These are phyloP conservation scores for Dendroctonus ponderosae DNA, from an alignment of 1,140 invertebrate genomes.

Conservation along the genomic window DNA sequence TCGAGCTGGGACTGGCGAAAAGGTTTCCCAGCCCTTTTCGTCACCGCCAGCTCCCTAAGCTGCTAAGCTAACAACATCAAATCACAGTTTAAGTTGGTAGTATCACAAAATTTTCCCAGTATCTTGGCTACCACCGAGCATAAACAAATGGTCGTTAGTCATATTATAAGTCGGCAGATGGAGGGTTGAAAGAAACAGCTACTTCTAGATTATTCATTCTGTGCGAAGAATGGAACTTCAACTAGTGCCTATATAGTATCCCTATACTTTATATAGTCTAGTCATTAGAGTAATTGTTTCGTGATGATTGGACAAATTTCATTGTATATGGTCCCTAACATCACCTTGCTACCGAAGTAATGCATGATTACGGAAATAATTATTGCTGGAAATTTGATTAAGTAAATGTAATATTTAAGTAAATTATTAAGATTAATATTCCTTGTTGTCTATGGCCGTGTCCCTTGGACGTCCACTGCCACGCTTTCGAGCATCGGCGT, in stretches of 20 bases:
- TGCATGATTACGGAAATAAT: constrained; percentile 26
- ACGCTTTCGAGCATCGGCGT: constrained; percentile 58
- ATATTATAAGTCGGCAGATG: constrained; percentile 21
- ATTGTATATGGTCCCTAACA: constrained; percentile 47
- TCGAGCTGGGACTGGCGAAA: constrained; percentile 42
- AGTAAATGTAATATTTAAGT: constrained; percentile 13
- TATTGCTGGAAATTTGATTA: constrained; percentile 27
- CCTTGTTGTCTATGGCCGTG: constrained; percentile 34
- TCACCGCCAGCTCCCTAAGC: constrained; percentile 34
- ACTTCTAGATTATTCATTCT: constrained; percentile 16
- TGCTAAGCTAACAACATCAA: constrained; percentile 43
- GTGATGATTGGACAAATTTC: constrained; percentile 48
- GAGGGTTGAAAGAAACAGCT: constrained; percentile 14
- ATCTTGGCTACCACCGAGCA: constrained; percentile 51
- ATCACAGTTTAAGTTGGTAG: constrained; percentile 48
- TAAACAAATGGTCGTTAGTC: constrained; percentile 42
- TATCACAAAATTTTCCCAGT: constrained; percentile 52
- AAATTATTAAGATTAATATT: constrained; percentile 13
- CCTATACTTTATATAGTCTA: no score
- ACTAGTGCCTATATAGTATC: not conserved
- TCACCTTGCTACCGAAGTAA: constrained; percentile 43
- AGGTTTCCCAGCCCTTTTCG: constrained; percentile 51
- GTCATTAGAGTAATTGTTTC: not conserved
- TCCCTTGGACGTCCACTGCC: constrained; percentile 57
- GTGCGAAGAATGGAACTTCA: constrained; percentile 28